Evolutionary conservation across 2,888 invertebrate genomes (phyloP).

Genomic region (Patella caerulea): DNA sequence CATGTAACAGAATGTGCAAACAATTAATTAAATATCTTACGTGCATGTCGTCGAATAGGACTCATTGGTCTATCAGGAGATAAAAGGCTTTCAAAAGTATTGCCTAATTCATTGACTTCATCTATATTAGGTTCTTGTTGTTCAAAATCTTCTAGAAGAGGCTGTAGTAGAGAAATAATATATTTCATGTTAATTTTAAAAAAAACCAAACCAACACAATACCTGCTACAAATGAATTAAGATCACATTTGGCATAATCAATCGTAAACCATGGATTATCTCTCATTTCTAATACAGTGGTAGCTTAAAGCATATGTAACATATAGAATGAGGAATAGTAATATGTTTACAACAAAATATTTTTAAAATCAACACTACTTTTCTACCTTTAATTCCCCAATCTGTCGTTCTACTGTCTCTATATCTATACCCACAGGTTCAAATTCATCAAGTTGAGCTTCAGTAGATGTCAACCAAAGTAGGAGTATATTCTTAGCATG

Average conservation of each 20-base stretch:
- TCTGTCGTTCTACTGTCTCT: slow-evolving; percentile 86
- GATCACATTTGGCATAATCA: neutral
- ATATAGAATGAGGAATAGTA: too few relatives aligned
- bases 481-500: slow-evolving; percentile 84
- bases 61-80: slow-evolving; percentile 80
- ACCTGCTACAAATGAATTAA: neutral
- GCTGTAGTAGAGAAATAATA: slow-evolving; percentile 70
- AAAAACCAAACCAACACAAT: too few relatives aligned
- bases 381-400: slow-evolving; percentile 73
- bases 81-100: slow-evolving; percentile 85
- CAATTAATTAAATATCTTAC: slow-evolving; percentile 27
- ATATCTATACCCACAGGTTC: slow-evolving; percentile 90
- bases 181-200: too few relatives aligned
- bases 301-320: too few relatives aligned
- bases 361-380: neutral
- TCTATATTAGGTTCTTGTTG: slow-evolving; percentile 89
- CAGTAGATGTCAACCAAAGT: slow-evolving; percentile 88
- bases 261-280: too few relatives aligned
- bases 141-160: slow-evolving; percentile 89
- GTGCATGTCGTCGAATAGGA: slow-evolving; percentile 79
- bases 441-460: slow-evolving; percentile 82
- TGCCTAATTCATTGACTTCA: slow-evolving; percentile 91
- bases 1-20: neutral
- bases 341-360: neutral
- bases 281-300: too few relatives aligned